Percentiles rank a stretch among this genome's conserved stretches.
phyloP scores from a whole-genome alignment of 2,888 invertebrate species.

The Drosophila prolongata region DNA sequence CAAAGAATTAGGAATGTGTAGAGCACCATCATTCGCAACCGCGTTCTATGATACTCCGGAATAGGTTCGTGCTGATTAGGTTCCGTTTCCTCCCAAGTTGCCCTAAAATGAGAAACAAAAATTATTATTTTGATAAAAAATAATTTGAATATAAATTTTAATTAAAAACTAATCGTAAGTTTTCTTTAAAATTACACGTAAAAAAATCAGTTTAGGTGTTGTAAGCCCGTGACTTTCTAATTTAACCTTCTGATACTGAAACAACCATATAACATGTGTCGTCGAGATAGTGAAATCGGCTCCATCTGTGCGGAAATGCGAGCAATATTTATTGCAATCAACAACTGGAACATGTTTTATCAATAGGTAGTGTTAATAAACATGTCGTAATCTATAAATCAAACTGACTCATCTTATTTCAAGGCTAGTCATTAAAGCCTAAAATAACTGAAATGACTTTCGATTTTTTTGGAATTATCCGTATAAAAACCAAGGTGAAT shows the following conservation, averaged over 20 bases:
- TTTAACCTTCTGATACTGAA: slow-evolving; percentile 1
- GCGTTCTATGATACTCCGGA: slow-evolving; percentile 55
- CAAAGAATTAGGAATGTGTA: slow-evolving; percentile 76
- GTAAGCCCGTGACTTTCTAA: background rate
- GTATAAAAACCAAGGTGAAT: no score
- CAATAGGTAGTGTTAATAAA: slow-evolving; percentile 10
- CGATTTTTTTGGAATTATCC: background rate
- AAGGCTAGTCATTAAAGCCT: background rate
- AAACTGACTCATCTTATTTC: slow-evolving; percentile 4
- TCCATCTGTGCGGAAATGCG: slow-evolving; percentile 27
- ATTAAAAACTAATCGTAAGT: background rate
- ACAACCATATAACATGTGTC: slow-evolving; percentile 24
- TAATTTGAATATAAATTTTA: no score
- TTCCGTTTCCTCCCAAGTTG: slow-evolving; percentile 83
- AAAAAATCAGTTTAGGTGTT: background rate
- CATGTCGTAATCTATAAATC: slow-evolving; percentile 7
- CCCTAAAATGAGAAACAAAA: slow-evolving; percentile 62
- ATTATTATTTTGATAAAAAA: background rate
- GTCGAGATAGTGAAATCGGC: slow-evolving; percentile 10
- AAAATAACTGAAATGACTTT: background rate
- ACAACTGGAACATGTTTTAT: slow-evolving; percentile 35
- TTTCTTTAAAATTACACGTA: background rate
- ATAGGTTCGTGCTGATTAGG: slow-evolving; percentile 60
- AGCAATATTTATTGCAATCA: slow-evolving; percentile 20
- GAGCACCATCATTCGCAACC: slow-evolving; percentile 72